Percentiles rank a stretch among this genome's conserved stretches.
These are phyloP conservation scores for Euzophera pinguis DNA, from an alignment of 2,888 invertebrate species.

Conservation along the genomic window DNA sequence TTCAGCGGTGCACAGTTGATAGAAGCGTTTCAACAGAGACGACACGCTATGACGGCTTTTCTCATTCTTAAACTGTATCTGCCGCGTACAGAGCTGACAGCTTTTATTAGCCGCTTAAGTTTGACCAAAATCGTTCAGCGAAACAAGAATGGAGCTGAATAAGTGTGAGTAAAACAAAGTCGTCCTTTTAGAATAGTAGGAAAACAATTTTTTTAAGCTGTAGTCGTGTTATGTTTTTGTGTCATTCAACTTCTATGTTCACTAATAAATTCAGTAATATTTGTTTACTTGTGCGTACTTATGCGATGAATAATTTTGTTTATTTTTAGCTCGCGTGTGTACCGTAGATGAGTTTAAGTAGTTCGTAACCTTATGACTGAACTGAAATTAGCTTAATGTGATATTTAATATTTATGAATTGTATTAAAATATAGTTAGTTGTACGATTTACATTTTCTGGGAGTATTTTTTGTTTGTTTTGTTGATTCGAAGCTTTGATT, in stretches of 20 bases:
- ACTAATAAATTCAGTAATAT: neutral
- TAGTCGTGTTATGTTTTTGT: constrained; percentile 18
- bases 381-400: constrained; percentile 77
- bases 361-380: constrained; percentile 65
- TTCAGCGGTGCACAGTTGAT: no score
- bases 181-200: no score
- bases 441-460: constrained; percentile 47
- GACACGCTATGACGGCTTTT: no score
- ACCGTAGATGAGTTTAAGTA: constrained; percentile 46
- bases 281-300: constrained; percentile 2
- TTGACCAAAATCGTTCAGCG: no score
- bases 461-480: constrained; percentile 39
- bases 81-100: no score
- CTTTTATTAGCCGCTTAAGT: no score
- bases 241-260: constrained; percentile 18
- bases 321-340: constrained; percentile 41
- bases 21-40: no score
- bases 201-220: constrained; percentile 6
- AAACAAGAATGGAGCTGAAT: no score
- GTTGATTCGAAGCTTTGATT: constrained; percentile 31
- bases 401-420: constrained; percentile 76
- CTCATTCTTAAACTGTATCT: no score
- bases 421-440: constrained; percentile 61
- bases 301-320: constrained; percentile 14
- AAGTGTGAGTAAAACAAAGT: no score